phyloP scores from a whole-genome alignment of 1,140 invertebrate genomes.

The Drosophila baimaii region DNA sequence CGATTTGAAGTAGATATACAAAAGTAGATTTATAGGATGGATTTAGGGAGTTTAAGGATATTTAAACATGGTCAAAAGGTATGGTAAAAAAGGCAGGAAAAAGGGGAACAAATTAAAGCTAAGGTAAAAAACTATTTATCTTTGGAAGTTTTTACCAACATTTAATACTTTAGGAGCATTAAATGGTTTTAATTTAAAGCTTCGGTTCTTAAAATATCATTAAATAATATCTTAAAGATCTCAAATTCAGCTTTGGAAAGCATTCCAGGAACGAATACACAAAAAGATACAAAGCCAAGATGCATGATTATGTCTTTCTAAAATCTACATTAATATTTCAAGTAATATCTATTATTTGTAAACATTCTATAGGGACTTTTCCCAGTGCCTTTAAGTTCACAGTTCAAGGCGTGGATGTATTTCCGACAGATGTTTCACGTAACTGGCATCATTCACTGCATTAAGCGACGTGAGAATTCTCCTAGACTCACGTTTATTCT shows the following conservation, averaged over 20 bases:
- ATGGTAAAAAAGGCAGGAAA: background rate
- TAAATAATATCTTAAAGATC: background rate
- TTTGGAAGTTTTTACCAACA: background rate
- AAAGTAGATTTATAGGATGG: background rate
- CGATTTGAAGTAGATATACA: background rate
- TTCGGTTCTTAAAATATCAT: background rate
- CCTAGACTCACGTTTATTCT: slow-evolving; percentile 1
- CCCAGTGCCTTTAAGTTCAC: background rate
- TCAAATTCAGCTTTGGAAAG: background rate
- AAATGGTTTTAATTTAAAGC: background rate
- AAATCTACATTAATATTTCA: too few relatives aligned
- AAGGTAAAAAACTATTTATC: background rate
- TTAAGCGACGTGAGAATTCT: slow-evolving; percentile 34
- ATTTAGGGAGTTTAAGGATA: background rate
- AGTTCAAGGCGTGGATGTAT: slow-evolving; percentile 6
- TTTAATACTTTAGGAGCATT: background rate
- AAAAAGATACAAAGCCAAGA: too few relatives aligned
- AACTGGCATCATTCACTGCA: slow-evolving; percentile 1
- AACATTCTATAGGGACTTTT: background rate
- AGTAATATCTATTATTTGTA: too few relatives aligned
- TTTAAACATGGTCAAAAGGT: background rate
- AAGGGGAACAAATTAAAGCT: background rate
- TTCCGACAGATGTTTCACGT: slow-evolving; percentile 7
- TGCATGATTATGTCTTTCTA: too few relatives aligned
- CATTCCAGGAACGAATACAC: too few relatives aligned